Evolutionary conservation across 2,797 vertebrate species (phyloP), one percentile per base, ranked within the genome.

Genomic region (Enteromius fasciolatus): DNA sequence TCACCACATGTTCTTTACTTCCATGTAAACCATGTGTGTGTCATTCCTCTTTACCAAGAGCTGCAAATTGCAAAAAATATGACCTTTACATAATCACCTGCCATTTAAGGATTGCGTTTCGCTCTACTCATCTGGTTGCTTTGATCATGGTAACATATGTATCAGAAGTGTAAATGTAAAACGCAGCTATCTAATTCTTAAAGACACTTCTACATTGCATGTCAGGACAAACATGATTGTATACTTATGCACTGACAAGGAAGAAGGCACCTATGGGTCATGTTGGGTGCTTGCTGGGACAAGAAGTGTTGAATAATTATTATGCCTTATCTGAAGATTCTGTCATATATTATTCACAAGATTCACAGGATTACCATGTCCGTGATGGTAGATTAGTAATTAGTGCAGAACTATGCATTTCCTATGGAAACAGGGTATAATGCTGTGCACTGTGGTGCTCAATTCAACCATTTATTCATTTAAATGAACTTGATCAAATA

Each of bases 101-200:
- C 89, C 92, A 89, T 90, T 93, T 89, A 86, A 86, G 84, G 86
- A 91, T 86, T 86, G 90, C 90, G 90, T 63, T 89, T 87, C 85
- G 85, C 83, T 90, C 90, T 89, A 87, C 89, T 87, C 88, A 91
- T 92, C 89, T 92, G 89, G 90, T 90, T 88, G 85, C 90, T 85
- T 87, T 88, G 88, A 92, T 91, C 87, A 90, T 91, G 89, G 89
- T 92, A 92, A 94, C 92, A 93, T 91, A 92, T 90, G 92, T 90
- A 73, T 81, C 87, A 88, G 86, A 92, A 89, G 91, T 89, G 89
- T 91, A 44, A 44, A 92, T 93, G 90, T 88, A 89, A 89, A 90
- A 68, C 64, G 61, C 41, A 46, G 54, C 31, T 79, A 83, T 81
- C 78, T 72, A 78, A 76, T 81, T 54, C 31, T 12, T 63, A 78